Evolutionary conservation across 2,888 invertebrate species (phyloP).

Genomic region (Oegoconia quadripuncta): DNA sequence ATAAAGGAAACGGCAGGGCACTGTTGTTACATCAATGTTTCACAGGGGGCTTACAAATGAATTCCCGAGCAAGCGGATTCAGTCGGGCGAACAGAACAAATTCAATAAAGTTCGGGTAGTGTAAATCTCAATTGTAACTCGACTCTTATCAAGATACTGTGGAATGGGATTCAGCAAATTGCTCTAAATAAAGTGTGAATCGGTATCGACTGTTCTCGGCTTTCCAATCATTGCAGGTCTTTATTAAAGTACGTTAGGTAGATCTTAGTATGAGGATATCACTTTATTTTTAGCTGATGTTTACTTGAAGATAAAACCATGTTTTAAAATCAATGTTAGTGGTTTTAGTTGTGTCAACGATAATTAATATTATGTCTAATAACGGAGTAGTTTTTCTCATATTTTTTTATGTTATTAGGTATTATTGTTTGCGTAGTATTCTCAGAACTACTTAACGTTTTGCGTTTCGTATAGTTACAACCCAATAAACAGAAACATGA

Average conservation of each 20-base stretch:
- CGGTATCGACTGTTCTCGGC: slow-evolving; percentile 11
- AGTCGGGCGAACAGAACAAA: slow-evolving; percentile 35
- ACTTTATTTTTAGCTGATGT: too few relatives aligned
- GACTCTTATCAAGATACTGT: slow-evolving; percentile 44
- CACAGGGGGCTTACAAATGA: slow-evolving; percentile 36
- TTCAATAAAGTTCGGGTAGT: slow-evolving; percentile 48
- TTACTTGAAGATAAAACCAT: too few relatives aligned
- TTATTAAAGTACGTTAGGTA: slow-evolving; percentile 1
- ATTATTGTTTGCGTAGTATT: too few relatives aligned
- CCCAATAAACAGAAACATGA: too few relatives aligned
- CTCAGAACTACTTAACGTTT: too few relatives aligned
- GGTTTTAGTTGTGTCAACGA: too few relatives aligned
- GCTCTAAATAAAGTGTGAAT: slow-evolving; percentile 39
- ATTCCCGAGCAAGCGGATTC: slow-evolving; percentile 27
- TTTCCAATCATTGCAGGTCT: slow-evolving; percentile 6
- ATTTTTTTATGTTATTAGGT: too few relatives aligned
- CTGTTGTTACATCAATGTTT: slow-evolving; percentile 23
- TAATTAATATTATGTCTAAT: too few relatives aligned
- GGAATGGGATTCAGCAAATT: slow-evolving; percentile 35
- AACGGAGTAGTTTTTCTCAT: too few relatives aligned
- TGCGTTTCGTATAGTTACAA: too few relatives aligned
- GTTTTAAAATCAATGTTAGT: too few relatives aligned
- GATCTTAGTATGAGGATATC: too few relatives aligned
- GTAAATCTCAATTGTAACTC: slow-evolving; percentile 55
- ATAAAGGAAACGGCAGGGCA: slow-evolving; percentile 12